Base-by-base conservation (phyloP, 2,888 invertebrate species). In the Amblyteles armatorius region DNA sequence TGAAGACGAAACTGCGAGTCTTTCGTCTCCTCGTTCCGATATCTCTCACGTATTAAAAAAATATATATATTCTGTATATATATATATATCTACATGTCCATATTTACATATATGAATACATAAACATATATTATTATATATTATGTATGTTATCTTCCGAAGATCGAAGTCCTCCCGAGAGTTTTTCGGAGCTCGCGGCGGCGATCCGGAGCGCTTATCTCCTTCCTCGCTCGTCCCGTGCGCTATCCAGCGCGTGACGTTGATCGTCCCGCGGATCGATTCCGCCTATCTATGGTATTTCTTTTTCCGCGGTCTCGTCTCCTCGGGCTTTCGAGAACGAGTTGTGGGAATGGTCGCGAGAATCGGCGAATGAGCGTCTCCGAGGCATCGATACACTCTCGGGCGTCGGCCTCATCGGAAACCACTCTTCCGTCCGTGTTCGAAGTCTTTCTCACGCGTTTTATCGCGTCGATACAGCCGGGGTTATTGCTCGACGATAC, bases 391-490 rank as follows among this genome's bases (percentile, higher is more conserved):
- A 76, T 50, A 52, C 65, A 22, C 65, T 76, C 76, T 48, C 19
- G 73, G 73, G 60, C 73, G 60, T 74, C 22, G 55, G n/a, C 5
- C 36, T 36, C 36, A 36, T 36, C 36, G 36, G 36, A 0, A 16
- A 57, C 73, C 11, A 44, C 79, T 71, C 63, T 55, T 33, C 77
- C n/a, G 60, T 50, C 44, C 82, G 52, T 72, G 77, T 68, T 44
- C 9, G 4, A 78, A 81, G 77, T 73, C 68, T 81, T 77, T 84
- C 77, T 81, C 77, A 78, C 84, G 77, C 67, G 77, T 84, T 84
- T 81, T 81, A 84, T 84, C 55, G 80, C 77, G 1, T 72, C 48
- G 67, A 71, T 65, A 68, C 67, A 60, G 57, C 16, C 3, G 57
- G 9, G 74, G 77, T 78, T 68, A 81, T 84, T 52, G 73, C 78